Evolutionary conservation across 2,113 vertebrate species (phyloP), one percentile per base, ranked within the genome.

Genomic region (Periophthalmodon schlosseri): DNA sequence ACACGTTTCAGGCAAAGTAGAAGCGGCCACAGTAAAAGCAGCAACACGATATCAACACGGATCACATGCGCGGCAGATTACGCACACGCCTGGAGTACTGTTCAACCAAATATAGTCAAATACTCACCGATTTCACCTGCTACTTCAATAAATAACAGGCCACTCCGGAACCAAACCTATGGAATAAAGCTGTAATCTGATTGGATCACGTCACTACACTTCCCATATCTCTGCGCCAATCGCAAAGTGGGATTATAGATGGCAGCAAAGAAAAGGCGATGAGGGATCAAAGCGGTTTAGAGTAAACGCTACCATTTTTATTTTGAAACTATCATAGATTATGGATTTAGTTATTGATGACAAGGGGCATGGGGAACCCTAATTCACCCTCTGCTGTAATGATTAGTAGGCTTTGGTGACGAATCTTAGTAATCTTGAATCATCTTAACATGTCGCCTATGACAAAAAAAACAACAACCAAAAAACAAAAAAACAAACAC

Each of bases 41-140:
- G 34, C 63, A 8, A 2, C 10, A n/a, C 18, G 0, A 18, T 5
- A 12, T 3, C 34, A 12, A 5, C 63, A 10, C 28, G 8, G 28
- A 20, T 58, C 10, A 16, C 15, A n/a, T 0, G 24, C 18, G 1
- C 14, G 16, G 71, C 4, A 18, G 50, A 2, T 36, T 12, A 58
- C 33, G 1, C 33, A 2, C n/a, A 1, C 8, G 57, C 0, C 36
- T 5, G 47, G 0, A 52, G 7, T n/a, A 9, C 44, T 15, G 12
- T n/a, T 33, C 0, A n/a, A 7, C 12, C 2, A 13, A 44, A 72
- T 21, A 7, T 18, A 58, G 5, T 12, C 39, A 24, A 80, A 72
- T 78, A 89, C 90, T 93, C 71, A 91, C 90, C 85, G 63, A 56
- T 79, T 63, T 84, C 69, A 81, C 73, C 75, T 78, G 83, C 70